phyloP scores from a whole-genome alignment of 2,797 vertebrate genomes.

The Hypotaenidia philippensis region DNA sequence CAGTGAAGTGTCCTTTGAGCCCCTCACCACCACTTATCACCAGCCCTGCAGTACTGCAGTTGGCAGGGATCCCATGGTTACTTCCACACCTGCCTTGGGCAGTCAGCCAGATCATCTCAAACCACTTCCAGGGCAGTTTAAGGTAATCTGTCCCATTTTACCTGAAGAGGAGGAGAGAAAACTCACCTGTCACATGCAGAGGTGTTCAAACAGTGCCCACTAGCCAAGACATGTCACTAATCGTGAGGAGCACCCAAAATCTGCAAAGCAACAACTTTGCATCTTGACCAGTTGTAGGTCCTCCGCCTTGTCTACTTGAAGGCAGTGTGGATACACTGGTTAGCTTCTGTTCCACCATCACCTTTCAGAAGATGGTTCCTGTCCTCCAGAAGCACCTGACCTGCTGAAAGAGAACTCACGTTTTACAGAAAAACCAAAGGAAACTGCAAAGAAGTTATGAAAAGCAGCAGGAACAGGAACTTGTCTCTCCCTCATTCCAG shows the following conservation, averaged over 20 bases:
- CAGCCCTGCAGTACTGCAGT: not conserved
- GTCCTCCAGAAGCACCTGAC: not conserved
- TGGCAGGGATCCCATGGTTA: not conserved
- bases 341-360: not conserved
- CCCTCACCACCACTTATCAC: not conserved
- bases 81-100: not conserved
- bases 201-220: not conserved
- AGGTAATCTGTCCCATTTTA: not conserved
- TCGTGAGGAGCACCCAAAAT: not conserved
- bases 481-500: not conserved
- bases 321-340: not conserved
- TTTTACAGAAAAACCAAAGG: not conserved
- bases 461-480: not conserved
- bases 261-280: not conserved
- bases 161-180: not conserved
- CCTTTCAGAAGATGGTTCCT: not conserved
- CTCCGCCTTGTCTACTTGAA: not conserved
- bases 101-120: not conserved
- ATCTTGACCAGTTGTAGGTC: not conserved
- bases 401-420: not conserved
- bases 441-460: not conserved
- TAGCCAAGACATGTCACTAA: not conserved
- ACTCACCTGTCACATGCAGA: not conserved
- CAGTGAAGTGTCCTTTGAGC: not conserved
- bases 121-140: not conserved